phyloP scores from a whole-genome alignment of 2,888 invertebrate species.

The Nebria salina region DNA sequence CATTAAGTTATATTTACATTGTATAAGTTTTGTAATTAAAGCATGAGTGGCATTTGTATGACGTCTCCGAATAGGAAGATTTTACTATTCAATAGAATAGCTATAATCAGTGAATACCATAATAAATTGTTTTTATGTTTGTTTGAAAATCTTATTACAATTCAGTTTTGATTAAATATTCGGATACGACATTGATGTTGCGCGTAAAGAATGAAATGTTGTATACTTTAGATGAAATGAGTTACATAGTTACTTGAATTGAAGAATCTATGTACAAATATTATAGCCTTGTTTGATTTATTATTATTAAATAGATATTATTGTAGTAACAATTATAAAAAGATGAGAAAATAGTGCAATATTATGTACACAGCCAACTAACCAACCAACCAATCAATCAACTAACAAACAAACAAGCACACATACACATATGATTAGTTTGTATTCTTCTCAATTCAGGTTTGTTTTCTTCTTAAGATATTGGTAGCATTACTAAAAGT shows the following conservation, averaged over 20 bases:
- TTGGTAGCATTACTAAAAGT: slow-evolving; percentile 20
- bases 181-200: too few species aligned
- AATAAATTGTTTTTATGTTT: too few species aligned
- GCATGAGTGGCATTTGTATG: too few species aligned
- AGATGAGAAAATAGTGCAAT: slow-evolving; percentile 30
- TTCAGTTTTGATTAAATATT: too few species aligned
- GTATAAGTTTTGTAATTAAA: too few species aligned
- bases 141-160: too few species aligned
- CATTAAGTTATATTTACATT: too few species aligned
- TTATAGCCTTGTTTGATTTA: slow-evolving; percentile 13
- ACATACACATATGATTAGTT: slow-evolving; percentile 5
- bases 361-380: slow-evolving; percentile 44
- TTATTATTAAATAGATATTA: neutral
- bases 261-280: slow-evolving; percentile 24
- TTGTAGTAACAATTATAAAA: slow-evolving; percentile 23
- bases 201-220: too few species aligned
- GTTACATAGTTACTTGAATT: neutral
- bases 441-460: neutral
- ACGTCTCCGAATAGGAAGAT: too few species aligned
- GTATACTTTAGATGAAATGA: too few species aligned
- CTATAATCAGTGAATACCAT: too few species aligned
- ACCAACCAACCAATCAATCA: neutral
- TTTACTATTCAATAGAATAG: too few species aligned
- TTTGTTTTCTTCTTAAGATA: neutral
- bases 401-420: neutral